These are phyloP conservation scores for Tetramorium simillimum DNA, from an alignment of 1,140 invertebrate genomes.

Conservation along the genomic window DNA sequence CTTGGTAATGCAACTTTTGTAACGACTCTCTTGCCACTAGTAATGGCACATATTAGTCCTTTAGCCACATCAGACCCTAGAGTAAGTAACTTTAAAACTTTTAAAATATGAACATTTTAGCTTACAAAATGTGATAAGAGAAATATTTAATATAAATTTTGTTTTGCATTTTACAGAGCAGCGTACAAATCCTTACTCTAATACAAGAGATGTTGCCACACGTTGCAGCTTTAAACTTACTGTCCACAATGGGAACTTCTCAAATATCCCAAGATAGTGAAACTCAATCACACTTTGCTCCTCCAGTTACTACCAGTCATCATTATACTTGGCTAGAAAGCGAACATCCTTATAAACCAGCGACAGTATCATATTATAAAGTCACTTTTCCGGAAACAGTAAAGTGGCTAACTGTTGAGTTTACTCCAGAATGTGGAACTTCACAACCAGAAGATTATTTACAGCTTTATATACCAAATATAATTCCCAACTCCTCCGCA, in stretches of 20 bases:
- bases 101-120: neutral
- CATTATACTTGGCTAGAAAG: conserved; percentile 98
- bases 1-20: conserved; percentile 88
- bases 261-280: conserved; percentile 82
- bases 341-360: conserved; percentile 98
- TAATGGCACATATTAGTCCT: conserved; percentile 93
- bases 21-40: conserved; percentile 91
- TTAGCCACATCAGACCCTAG: conserved; percentile 93
- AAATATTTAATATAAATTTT: conserved; percentile 3
- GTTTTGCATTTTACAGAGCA: conserved; percentile 88
- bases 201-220: conserved; percentile 97
- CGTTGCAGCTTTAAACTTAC: conserved; percentile 93
- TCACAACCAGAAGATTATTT: conserved; percentile 97
- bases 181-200: conserved; percentile 95
- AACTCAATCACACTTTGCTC: conserved; percentile 75
- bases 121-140: neutral
- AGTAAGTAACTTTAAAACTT: conserved; percentile 84
- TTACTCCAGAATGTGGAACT: conserved; percentile 96
- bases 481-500: conserved; percentile 60
- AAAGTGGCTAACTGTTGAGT: conserved; percentile 97
- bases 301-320: conserved; percentile 89
- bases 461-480: conserved; percentile 93
- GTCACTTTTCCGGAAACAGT: conserved; percentile 95
- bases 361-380: conserved; percentile 94
- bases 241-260: conserved; percentile 84